A percentile compares a stretch with the other conserved stretches of the same genome.
These are phyloP conservation scores for Drosophila anomalata DNA, from an alignment of 2,888 invertebrate genomes.

Conservation along the genomic window DNA sequence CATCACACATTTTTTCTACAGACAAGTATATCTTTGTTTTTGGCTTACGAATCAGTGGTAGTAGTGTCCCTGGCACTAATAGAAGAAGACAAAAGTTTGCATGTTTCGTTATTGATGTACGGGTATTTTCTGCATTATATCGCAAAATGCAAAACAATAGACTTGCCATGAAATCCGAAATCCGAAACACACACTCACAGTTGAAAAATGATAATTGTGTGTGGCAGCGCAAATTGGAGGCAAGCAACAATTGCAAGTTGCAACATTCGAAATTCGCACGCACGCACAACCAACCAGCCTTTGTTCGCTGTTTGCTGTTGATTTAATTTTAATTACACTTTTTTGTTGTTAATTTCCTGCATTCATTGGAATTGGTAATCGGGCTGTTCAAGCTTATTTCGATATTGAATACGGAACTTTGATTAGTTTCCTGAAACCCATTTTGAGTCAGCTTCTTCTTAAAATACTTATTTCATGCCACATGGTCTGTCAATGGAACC, in stretches of 20 bases:
- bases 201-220: slow-evolving; percentile 50
- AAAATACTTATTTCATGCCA: not conserved
- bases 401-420: slow-evolving; percentile 35
- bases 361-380: slow-evolving; percentile 47
- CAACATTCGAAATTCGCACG: slow-evolving; percentile 47
- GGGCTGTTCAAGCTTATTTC: not conserved
- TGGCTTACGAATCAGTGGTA: not conserved
- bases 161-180: slow-evolving; percentile 52
- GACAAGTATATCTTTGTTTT: not conserved
- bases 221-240: slow-evolving; percentile 14
- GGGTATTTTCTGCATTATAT: slow-evolving; percentile 60
- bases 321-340: slow-evolving; percentile 65
- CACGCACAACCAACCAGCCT: slow-evolving; percentile 22
- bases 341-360: slow-evolving; percentile 57
- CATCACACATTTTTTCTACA: not conserved
- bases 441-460: not conserved
- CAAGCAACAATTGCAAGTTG: slow-evolving; percentile 56
- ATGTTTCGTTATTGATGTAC: slow-evolving; percentile 37
- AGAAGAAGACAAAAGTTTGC: slow-evolving; percentile 34
- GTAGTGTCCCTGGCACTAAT: slow-evolving; percentile 59
- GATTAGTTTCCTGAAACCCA: not conserved
- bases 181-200: slow-evolving; percentile 33
- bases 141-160: slow-evolving; percentile 72
- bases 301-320: slow-evolving; percentile 42
- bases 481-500: not conserved